Base-by-base conservation (phyloP, 2,888 invertebrate genomes). In the Vanessa cardui region DNA sequence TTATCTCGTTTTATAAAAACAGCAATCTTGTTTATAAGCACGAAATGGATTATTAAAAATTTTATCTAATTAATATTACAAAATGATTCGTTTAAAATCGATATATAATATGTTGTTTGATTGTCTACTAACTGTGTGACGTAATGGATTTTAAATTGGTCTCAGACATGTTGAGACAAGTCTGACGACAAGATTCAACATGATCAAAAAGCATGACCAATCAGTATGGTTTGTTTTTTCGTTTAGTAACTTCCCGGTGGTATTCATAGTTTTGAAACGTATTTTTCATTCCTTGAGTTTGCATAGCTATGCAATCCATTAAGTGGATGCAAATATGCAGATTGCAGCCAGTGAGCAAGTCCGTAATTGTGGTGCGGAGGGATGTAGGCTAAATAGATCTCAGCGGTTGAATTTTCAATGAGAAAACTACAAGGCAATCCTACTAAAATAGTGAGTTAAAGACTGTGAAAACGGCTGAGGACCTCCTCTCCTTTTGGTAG, bases 371-470 rank as follows among this genome's bases (percentile, higher is more conserved):
- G 60, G 64, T 26, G 16, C n/a, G 1, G 47, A 56, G 65, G 62
- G 69, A 69, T 66, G 69, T 66, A 44, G 70, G 64, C 46, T 66
- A 70, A 66, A 64, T 61, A 66, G 46, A 46, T 61, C 56, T 46
- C 52, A 49, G 70, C 66, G 47, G 46, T 18, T 39, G 61, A 47
- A 58, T 58, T 61, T 66, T 66, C 62, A 66, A 66, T 67, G 66
- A 69, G 58, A 62, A 50, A 52, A 21, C 15, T n/a, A 31, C 50
- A 50, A 58, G 47, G 49, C 20, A 12, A 16, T 58, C 47, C n/a
- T 56, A 47, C 54, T 15, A 7, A 39, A 12, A 12, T 12, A 39
- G 39, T 12, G 2, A 12, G 39, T 39, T 2, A 9, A 4, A 39
- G 3, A 3, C 12, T 12, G 39, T 39, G 12, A 39, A 12, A 12